A percentile compares a stretch with the other conserved stretches of the same genome.
These are phyloP conservation scores for Cheilosia vulpina DNA, from an alignment of 2,888 invertebrate species.

Conservation along the genomic window DNA sequence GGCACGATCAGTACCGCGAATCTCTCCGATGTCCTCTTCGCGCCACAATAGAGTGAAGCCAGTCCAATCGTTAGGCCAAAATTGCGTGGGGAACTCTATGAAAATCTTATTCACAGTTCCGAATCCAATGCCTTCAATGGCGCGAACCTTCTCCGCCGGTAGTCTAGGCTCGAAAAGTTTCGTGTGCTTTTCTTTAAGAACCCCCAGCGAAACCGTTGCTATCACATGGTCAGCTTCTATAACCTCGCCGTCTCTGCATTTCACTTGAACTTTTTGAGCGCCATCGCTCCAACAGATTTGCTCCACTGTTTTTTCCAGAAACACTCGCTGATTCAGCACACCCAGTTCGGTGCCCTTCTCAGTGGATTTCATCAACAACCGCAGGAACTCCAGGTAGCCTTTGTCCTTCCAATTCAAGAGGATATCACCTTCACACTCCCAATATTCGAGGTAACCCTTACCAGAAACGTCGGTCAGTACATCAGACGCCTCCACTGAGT, in stretches of 20 bases:
- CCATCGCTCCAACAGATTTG: slow-evolving; percentile 81
- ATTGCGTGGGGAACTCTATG: slow-evolving; percentile 85
- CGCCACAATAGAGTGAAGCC: slow-evolving; percentile 86
- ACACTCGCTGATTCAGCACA: slow-evolving; percentile 81
- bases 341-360: slow-evolving; percentile 78
- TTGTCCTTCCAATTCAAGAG: slow-evolving; percentile 90
- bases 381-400: slow-evolving; percentile 88
- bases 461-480: slow-evolving; percentile 88
- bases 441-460: slow-evolving; percentile 86
- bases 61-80: slow-evolving; percentile 85
- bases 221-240: slow-evolving; percentile 86
- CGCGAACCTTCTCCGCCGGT: slow-evolving; percentile 83
- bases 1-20: slow-evolving; percentile 80
- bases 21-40: slow-evolving; percentile 83
- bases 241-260: slow-evolving; percentile 80
- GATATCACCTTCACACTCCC: slow-evolving; percentile 89
- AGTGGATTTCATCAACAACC: slow-evolving; percentile 85
- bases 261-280: slow-evolving; percentile 78
- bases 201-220: slow-evolving; percentile 86
- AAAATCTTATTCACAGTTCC: slow-evolving; percentile 88
- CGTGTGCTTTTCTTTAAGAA: slow-evolving; percentile 84
- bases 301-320: slow-evolving; percentile 78
- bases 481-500: slow-evolving; percentile 86
- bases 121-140: slow-evolving; percentile 85
- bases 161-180: slow-evolving; percentile 84